Evolutionary conservation across 2,888 invertebrate genomes (phyloP), one percentile per base, ranked within the genome.

Genomic region (Coronaproctus castanopsis): DNA sequence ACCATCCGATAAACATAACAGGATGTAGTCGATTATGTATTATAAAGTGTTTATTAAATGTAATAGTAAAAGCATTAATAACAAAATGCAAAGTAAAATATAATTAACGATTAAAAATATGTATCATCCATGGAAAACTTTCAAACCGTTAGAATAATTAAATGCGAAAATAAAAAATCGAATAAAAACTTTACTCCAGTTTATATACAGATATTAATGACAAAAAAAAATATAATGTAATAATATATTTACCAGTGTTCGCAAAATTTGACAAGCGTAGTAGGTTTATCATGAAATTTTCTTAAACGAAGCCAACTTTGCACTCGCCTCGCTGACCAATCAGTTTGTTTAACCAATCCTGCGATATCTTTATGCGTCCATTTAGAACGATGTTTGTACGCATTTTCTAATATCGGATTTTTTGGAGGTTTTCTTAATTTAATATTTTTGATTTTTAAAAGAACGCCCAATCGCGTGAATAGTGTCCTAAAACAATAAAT

Each of bases 251-350:
- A 77, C 74, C 85, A 80, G 69, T 87, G 88, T 75, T 95, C 93
- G 69, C 86, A 85, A 74, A 95, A 95, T 73, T 93, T 92, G 56
- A 83, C 82, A 67, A 93, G 76, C 2, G 85, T 87, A 21, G 89
- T 87, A 1, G 92, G 90, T 70, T 85, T 89, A 68, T 88, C 88
- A 72, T 88, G 87, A 57, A 84, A 82, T 65, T 84, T 78, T 59
- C 92, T 78, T 61, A 85, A 75, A 65, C 93, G 79, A 74, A 92
- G 80, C 93, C 93, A 95, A 66, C 92, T 77, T 71, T 93, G 90
- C 62, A 93, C 83, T 73, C 91, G 87, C 59, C 92, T 78, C 71
- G 87, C 86, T 21, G 80, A 78, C 79, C 85, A 79, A 71, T 90
- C 89, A 66, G 87, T 71, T 71, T 87, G 86, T 71, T 91, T 90